Conservation (phyloP, 2,797 vertebrate species). For the Pseudotriccus pelzelni region DNA sequence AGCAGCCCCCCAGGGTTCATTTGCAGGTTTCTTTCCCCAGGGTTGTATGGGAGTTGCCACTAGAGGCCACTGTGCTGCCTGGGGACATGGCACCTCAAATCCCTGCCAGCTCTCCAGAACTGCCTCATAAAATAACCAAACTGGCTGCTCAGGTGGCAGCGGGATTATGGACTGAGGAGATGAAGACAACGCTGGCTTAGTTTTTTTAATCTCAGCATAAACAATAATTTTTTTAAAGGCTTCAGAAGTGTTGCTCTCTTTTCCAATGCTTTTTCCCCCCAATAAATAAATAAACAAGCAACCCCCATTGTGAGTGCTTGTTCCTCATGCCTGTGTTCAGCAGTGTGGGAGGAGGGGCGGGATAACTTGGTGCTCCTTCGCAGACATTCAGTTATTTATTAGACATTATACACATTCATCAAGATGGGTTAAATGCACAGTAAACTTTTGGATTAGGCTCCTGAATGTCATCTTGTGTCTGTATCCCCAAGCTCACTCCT, state of each 20-base stretch:
- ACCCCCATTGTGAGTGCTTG: background rate
- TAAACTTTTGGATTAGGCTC: background rate
- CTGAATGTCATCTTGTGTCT: background rate
- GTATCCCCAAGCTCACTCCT: background rate
- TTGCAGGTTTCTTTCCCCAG: background rate
- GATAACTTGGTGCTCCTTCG: background rate
- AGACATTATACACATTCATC: background rate
- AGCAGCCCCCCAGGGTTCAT: background rate
- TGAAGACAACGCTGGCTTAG: background rate
- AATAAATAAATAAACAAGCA: background rate
- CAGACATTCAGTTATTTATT: background rate
- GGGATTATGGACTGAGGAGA: rapidly evolving
- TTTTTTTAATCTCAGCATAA: background rate
- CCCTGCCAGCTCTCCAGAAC: background rate
- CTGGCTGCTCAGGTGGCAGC: background rate
- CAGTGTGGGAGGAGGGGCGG: background rate
- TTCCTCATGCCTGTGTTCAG: background rate
- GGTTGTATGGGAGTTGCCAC: background rate
- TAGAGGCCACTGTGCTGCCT: background rate
- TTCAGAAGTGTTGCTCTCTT: background rate
- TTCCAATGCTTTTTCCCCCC: background rate
- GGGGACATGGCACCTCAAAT: background rate
- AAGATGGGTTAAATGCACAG: background rate
- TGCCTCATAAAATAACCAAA: rapidly evolving
- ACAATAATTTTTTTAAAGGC: background rate